These are phyloP conservation scores for Micropterix aruncella DNA, from an alignment of 2,888 invertebrate genomes.

Conservation along the genomic window DNA sequence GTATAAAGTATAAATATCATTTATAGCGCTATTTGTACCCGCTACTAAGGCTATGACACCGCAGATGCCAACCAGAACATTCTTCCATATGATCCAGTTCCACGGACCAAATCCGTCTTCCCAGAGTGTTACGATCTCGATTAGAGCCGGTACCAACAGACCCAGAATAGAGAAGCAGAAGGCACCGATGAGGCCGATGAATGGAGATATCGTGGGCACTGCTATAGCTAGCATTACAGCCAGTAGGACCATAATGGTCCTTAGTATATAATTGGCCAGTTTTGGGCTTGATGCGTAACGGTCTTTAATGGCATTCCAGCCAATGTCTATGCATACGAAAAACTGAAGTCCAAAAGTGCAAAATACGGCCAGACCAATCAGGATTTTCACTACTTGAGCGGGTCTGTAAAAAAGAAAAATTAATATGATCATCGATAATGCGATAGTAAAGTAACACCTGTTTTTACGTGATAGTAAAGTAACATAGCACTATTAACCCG, in stretches of 20 bases:
- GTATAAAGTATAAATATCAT: no score
- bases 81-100: constrained; percentile 67
- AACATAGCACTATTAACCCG: no score
- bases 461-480: no score
- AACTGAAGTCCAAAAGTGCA: constrained; percentile 94
- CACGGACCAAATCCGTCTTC: constrained; percentile 61
- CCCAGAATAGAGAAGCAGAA: constrained; percentile 88
- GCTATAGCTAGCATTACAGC: constrained; percentile 68
- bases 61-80: constrained; percentile 56
- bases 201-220: constrained; percentile 78
- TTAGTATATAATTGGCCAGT: constrained; percentile 62
- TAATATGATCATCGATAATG: no score
- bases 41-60: constrained; percentile 71
- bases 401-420: constrained; percentile 39
- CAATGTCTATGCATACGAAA: constrained; percentile 89
- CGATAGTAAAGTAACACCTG: no score
- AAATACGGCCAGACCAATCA: constrained; percentile 82
- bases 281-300: constrained; percentile 51
- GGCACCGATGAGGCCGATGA: constrained; percentile 86
- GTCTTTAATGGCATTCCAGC: constrained; percentile 72
- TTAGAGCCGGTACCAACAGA: constrained; percentile 70
- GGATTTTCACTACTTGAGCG: constrained; percentile 72
- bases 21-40: constrained; percentile 56
- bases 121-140: constrained; percentile 80
- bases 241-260: constrained; percentile 49